Evolutionary conservation across 2,888 invertebrate species (phyloP).

Genomic region (Unio pictorum): DNA sequence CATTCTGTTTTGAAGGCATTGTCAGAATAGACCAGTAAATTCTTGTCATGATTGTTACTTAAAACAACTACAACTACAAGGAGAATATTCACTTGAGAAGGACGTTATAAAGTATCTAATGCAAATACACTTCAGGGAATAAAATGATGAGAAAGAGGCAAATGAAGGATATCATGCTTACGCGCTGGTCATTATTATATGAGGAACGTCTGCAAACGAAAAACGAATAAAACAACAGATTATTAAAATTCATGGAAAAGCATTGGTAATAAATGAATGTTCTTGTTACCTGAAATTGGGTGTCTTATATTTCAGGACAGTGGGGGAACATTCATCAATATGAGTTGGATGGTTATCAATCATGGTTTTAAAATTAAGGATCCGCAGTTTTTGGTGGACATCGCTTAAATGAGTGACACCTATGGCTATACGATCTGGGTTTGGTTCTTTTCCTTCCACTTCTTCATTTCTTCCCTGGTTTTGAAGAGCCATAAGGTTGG

Average conservation of each 20-base stretch:
- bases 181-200: background rate
- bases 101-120: no score
- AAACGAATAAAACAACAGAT: background rate
- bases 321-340: slow-evolving; percentile 65
- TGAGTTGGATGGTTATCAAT: slow-evolving; percentile 67
- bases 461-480: no score
- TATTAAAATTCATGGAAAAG: background rate
- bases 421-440: slow-evolving; percentile 22
- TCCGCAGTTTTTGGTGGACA: slow-evolving; percentile 46
- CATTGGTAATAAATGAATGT: background rate
- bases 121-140: no score
- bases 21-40: no score
- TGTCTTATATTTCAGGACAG: slow-evolving; percentile 67
- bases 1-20: no score
- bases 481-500: no score
- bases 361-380: slow-evolving; percentile 57
- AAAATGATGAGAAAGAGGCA: no score
- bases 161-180: no score
- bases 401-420: slow-evolving; percentile 36
- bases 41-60: no score
- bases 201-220: background rate
- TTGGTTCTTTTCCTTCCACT: no score
- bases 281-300: slow-evolving; percentile 65
- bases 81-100: no score
- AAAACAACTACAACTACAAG: no score